Percentiles rank a stretch among this genome's conserved stretches.
Conservation (phyloP, 2,888 invertebrate genomes). For the Cinara cedri region DNA sequence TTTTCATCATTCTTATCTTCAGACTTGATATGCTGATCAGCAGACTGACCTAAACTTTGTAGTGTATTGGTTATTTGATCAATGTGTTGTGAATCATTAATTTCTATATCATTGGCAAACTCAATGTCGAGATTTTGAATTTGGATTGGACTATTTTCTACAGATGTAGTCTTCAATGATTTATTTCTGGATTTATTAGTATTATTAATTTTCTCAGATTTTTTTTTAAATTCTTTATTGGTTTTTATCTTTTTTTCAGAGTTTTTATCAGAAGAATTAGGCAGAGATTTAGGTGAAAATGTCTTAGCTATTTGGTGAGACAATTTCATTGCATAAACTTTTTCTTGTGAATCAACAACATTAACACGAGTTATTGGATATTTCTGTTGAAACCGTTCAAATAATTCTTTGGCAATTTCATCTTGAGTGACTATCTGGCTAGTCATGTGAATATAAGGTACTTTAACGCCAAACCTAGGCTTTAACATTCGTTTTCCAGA, state of each 20-base stretch:
- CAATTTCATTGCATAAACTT: slow-evolving; percentile 67
- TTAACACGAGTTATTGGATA: slow-evolving; percentile 62
- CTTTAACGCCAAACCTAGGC: slow-evolving; percentile 64
- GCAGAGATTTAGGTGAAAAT: slow-evolving; percentile 29
- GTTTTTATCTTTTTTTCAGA: slow-evolving; percentile 7
- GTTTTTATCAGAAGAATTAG: slow-evolving; percentile 4
- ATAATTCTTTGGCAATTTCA: slow-evolving; percentile 67
- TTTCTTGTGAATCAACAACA: slow-evolving; percentile 64
- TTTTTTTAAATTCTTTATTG: slow-evolving; percentile 26
- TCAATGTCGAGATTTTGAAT: background rate
- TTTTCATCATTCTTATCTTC: slow-evolving; percentile 52
- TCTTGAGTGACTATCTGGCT: slow-evolving; percentile 68
- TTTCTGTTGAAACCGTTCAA: slow-evolving; percentile 66
- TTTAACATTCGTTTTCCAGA: slow-evolving; percentile 63
- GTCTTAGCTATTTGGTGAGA: slow-evolving; percentile 65
- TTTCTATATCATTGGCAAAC: slow-evolving; percentile 4
- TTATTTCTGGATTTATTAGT: background rate
- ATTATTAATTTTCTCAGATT: background rate
- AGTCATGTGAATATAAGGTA: slow-evolving; percentile 65
- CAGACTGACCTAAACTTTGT: slow-evolving; percentile 41
- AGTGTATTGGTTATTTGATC: slow-evolving; percentile 38
- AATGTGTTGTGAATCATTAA: slow-evolving; percentile 37
- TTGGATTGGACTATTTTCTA: slow-evolving; percentile 13
- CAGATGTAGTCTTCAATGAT: background rate
- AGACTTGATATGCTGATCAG: slow-evolving; percentile 24